Evolutionary conservation across 1,140 invertebrate species (phyloP), one percentile per base, ranked within the genome.

Genomic region (Bombus sibiricus): DNA sequence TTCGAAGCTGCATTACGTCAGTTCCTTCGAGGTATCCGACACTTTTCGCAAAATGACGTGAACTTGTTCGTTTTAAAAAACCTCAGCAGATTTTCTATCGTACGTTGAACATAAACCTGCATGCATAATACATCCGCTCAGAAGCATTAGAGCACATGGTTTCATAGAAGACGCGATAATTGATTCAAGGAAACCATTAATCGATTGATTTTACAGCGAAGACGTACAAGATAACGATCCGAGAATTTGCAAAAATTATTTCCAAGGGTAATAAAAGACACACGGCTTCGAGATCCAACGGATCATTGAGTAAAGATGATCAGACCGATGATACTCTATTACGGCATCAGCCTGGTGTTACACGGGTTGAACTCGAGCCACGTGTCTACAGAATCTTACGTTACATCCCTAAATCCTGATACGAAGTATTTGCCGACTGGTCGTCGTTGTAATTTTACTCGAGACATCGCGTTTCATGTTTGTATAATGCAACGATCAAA

Each of bases 301-400:
- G 22, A 53, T 53, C 47, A 6, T 53, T 22, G 18, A 18, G 15
- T 18, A 47, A 18, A 47, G 15, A 18, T 1, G 43, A 47, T 18
- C 43, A 15, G 43, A 47, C 43, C 43, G 43, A 53, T 53, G 43
- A 53, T 53, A 53, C 47, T 53, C 47, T 22, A 2, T 53, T 22
- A 47, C 43, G 43, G 43, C 15, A 47, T 78, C 53, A 47, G 10
- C n/a, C 53, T 77, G 41, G 37, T 59, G 18, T 64, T 37, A 13
- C 39, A 53, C 47, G 47, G 47, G 53, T 34, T 39, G 34, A 77
- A 72, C 53, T 53, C 73, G 72, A 83, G 72, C 28, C 59, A 69
- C 64, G 43, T 69, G 73, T 68, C 81, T 3, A 37, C 37, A 34
- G 43, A 69, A 69, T 57, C 83, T 85, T 80, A 80, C 83, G 83